Conservation (phyloP, 2,888 invertebrate genomes). For the Mimumesa dahlbomi region DNA sequence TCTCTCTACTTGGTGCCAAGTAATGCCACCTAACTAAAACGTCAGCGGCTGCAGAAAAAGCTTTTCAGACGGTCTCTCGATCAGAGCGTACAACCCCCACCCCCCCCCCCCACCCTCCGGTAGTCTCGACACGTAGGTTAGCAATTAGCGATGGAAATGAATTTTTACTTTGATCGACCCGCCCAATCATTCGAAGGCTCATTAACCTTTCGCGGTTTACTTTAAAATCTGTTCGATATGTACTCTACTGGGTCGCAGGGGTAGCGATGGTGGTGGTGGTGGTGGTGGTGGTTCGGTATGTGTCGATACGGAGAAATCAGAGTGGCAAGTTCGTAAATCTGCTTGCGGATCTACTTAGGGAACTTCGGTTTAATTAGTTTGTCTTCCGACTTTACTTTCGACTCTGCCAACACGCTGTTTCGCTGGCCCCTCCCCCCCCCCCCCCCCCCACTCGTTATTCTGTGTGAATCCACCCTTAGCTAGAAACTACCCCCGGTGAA, state of each 20-base stretch:
- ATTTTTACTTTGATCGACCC: constrained; percentile 50
- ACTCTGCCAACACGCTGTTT: too few relatives aligned
- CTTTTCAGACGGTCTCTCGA: constrained; percentile 37
- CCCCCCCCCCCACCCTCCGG: neutral
- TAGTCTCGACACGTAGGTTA: constrained; percentile 18
- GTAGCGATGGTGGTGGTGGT: neutral
- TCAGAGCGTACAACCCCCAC: too few relatives aligned
- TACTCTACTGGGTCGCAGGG: neutral
- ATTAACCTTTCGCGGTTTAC: constrained; percentile 23
- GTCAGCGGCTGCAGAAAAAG: constrained; percentile 7
- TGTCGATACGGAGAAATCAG: neutral
- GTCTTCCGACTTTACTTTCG: neutral
- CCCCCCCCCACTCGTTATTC: too few relatives aligned
- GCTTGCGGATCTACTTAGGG: neutral
- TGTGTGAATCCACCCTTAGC: too few relatives aligned
- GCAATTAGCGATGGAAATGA: constrained; percentile 42
- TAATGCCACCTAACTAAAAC: constrained; percentile 21
- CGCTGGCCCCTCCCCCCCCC: too few relatives aligned
- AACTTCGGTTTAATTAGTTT: constrained; percentile 10
- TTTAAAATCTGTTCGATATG: neutral
- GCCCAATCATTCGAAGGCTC: constrained; percentile 34
- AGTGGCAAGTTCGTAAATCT: neutral
- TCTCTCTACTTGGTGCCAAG: constrained; percentile 31
- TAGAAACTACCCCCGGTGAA: too few relatives aligned
- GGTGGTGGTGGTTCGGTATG: too few relatives aligned